Conservation (phyloP, 2,113 vertebrate species). For the Zosterops hypoxanthus region DNA sequence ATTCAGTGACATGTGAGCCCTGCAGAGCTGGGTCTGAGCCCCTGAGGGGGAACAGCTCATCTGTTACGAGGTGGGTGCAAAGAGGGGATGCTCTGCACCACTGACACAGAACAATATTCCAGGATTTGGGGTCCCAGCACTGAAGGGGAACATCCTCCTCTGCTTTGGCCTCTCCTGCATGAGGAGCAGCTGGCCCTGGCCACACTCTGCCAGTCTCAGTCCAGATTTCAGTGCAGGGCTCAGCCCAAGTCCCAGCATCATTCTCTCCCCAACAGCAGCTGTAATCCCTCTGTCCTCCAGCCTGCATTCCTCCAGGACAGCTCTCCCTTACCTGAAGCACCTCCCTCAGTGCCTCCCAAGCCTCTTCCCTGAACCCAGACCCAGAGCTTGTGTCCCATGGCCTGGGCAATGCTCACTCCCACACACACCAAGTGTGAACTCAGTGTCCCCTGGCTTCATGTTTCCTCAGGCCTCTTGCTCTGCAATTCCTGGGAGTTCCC, state of each 20-base stretch:
- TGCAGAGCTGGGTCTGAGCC: background rate
- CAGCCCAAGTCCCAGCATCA: background rate
- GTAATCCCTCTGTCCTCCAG: background rate
- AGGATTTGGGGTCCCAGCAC: background rate
- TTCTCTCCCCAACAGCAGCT: background rate
- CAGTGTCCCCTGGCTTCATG: background rate
- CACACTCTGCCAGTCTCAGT: background rate
- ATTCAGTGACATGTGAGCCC: background rate
- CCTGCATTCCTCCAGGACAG: background rate
- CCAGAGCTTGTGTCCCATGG: background rate
- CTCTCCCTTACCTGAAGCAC: background rate
- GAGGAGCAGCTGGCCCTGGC: background rate
- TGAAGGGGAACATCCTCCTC: background rate
- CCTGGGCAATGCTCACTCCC: background rate
- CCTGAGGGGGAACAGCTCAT: background rate
- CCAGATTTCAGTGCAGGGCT: background rate
- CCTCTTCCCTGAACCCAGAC: background rate
- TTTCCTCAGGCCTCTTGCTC: background rate
- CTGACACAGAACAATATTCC: background rate
- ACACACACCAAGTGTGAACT: background rate
- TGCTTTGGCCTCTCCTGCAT: background rate
- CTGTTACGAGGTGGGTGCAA: fast-evolving
- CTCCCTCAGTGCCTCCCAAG: background rate
- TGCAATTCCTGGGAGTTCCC: background rate
- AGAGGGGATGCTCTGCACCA: background rate